Conservation (phyloP, 2,888 invertebrate genomes). For the Aleiodes leptofemur region DNA sequence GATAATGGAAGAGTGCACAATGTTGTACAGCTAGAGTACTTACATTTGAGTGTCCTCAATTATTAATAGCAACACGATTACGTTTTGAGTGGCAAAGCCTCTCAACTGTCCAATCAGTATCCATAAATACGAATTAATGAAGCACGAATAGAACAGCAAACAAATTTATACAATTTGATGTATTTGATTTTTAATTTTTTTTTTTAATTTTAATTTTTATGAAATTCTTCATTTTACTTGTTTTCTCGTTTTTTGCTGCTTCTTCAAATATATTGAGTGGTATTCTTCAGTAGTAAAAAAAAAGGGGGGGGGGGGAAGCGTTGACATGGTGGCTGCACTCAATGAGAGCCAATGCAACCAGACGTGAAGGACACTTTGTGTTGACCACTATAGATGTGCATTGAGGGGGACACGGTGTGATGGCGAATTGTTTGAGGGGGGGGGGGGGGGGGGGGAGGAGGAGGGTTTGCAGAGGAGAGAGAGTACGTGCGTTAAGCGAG, state of each 20-base stretch:
- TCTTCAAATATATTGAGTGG: too few relatives aligned
- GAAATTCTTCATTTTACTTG: background rate
- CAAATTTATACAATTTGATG: background rate
- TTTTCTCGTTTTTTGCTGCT: background rate
- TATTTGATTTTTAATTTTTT: too few relatives aligned
- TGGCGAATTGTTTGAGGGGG: conserved; percentile 19
- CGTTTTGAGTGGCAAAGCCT: conserved; percentile 2
- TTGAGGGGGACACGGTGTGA: conserved; percentile 17
- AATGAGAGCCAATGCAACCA: conserved; percentile 37
- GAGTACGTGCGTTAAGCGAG: conserved; percentile 64
- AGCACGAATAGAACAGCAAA: conserved; percentile 23
- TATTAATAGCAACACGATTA: conserved; percentile 25
- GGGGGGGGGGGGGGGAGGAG: conserved; percentile 16
- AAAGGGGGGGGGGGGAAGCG: too few relatives aligned
- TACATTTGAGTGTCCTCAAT: conserved; percentile 11
- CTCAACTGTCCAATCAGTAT: conserved; percentile 16
- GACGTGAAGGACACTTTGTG: conserved; percentile 24
- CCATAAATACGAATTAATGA: too few relatives aligned
- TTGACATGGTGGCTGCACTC: too few relatives aligned
- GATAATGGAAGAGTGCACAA: conserved; percentile 19
- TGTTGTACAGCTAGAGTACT: conserved; percentile 7
- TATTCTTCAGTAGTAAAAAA: too few relatives aligned
- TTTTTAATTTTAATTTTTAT: too few relatives aligned
- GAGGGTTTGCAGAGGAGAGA: conserved; percentile 60
- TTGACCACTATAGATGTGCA: conserved; percentile 24